These are phyloP conservation scores for Nemurella pictetii DNA, from an alignment of 2,888 invertebrate genomes.

Conservation along the genomic window DNA sequence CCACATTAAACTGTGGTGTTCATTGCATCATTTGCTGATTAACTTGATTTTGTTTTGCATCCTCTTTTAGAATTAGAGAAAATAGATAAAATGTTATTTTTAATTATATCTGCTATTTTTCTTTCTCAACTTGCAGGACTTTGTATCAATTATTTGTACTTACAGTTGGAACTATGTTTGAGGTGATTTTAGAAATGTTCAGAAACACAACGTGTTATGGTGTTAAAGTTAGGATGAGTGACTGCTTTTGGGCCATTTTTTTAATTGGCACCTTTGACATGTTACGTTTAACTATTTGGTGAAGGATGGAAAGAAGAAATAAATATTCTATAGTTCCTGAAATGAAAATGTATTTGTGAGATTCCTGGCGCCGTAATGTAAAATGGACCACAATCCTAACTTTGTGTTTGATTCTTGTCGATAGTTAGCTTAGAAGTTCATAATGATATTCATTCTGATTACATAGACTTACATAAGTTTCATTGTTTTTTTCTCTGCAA, in stretches of 20 bases:
- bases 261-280: background rate
- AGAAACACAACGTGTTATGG: background rate
- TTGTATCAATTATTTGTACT: background rate
- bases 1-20: no score
- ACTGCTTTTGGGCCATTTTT: background rate
- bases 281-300: background rate
- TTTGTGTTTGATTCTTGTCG: no score
- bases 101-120: background rate
- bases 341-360: background rate
- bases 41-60: background rate
- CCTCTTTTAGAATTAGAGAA: no score
- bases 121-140: background rate
- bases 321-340: background rate
- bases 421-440: no score
- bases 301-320: background rate
- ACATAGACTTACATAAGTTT: no score
- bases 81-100: background rate
- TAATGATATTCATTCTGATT: no score
- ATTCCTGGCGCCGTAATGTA: no score
- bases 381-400: no score
- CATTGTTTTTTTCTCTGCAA: no score
- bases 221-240: background rate
- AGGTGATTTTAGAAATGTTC: background rate
- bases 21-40: background rate
- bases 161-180: background rate